phyloP scores from a whole-genome alignment of 2,888 invertebrate genomes.

The Cheiracanthium punctorium region DNA sequence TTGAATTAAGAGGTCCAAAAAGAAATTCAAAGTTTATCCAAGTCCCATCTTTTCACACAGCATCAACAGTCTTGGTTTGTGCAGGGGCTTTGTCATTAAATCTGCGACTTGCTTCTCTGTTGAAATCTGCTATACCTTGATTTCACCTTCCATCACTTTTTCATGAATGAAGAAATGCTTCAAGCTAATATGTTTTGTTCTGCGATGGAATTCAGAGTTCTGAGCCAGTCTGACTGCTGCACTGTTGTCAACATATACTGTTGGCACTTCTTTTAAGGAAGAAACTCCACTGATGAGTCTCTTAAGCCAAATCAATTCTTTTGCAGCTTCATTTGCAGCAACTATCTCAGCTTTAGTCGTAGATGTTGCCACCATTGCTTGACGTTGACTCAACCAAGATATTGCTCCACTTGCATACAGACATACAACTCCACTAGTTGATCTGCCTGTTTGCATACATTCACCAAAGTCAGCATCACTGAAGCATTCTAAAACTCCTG shows the following conservation, averaged over 20 bases:
- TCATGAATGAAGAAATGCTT: constrained; percentile 22
- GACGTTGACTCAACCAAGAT: not conserved
- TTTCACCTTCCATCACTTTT: constrained; percentile 22
- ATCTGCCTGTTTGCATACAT: not conserved
- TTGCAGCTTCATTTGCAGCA: constrained; percentile 72
- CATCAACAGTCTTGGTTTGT: no score
- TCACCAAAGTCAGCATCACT: not conserved
- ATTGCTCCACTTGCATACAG: not conserved
- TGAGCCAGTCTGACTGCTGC: not conserved
- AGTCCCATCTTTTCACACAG: no score
- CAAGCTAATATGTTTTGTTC: constrained; percentile 72
- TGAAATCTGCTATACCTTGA: constrained; percentile 3
- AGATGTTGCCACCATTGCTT: constrained; percentile 67
- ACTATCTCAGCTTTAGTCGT: constrained; percentile 74
- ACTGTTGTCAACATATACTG: not conserved
- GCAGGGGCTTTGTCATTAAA: constrained; percentile 32
- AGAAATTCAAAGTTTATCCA: no score
- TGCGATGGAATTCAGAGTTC: not conserved
- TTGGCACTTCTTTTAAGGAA: not conserved
- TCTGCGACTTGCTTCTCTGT: constrained; percentile 53
- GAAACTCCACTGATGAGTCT: constrained; percentile 70
- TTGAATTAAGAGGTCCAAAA: no score
- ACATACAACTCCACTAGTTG: not conserved
- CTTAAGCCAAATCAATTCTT: constrained; percentile 73
- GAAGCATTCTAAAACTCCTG: not conserved